Conservation (phyloP, 1,140 invertebrate genomes). For the Papilio helenus region DNA sequence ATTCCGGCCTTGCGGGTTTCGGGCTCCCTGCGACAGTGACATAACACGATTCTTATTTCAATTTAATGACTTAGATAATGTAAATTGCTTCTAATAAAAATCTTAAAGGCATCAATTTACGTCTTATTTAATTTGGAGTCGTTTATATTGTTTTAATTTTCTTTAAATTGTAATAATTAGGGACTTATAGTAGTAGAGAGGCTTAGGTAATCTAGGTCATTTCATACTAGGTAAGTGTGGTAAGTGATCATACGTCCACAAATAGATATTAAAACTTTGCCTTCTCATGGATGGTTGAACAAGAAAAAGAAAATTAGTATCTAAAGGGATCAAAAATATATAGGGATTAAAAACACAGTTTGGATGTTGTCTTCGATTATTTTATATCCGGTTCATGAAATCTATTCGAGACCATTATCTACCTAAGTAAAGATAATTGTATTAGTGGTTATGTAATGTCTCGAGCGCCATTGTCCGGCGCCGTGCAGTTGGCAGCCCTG, state of each 20-base stretch:
- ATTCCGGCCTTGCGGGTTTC: slow-evolving; percentile 7
- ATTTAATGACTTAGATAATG: not conserved
- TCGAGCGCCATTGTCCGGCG: slow-evolving; percentile 18
- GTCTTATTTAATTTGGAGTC: not conserved
- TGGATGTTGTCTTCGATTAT: not conserved
- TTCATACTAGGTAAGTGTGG: too few species aligned
- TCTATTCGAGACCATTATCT: not conserved
- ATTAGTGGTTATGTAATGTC: slow-evolving; percentile 8
- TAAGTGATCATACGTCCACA: too few species aligned
- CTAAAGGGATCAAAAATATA: not conserved
- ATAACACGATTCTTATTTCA: not conserved
- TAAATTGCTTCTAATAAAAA: not conserved
- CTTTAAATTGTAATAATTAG: not conserved
- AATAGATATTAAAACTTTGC: too few species aligned
- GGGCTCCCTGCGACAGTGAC: not conserved
- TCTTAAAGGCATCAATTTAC: not conserved
- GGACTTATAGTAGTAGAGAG: too few species aligned
- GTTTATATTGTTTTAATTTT: not conserved
- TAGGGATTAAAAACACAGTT: not conserved
- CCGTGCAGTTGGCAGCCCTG: slow-evolving; percentile 38
- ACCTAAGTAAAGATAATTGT: slow-evolving; percentile 7
- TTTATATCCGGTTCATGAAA: not conserved
- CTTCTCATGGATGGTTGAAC: too few species aligned
- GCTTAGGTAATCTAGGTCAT: too few species aligned
- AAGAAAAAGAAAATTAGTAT: not conserved